Evolutionary conservation across 35 echinoderm and acorn worm genomes (phyloP), one percentile per base, ranked within the genome.

Genomic region (Stichopus chloronotus): DNA sequence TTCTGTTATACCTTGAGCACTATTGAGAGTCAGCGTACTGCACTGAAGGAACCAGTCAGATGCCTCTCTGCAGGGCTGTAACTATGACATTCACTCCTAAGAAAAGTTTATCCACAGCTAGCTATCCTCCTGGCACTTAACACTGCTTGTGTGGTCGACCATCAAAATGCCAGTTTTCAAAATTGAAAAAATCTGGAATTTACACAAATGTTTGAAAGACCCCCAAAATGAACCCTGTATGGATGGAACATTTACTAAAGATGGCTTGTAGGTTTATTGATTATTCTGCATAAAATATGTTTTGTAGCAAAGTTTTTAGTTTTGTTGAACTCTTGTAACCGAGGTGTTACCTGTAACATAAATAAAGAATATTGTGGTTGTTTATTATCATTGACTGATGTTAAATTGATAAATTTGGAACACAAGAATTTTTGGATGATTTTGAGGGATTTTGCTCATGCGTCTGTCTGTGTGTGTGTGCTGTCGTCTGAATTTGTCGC

Each of bases 81-180:
- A 43, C 30, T 43, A 43, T 43, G 30, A 43, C 30, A 43, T 43
- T 43, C 30, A 43, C 30, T 43, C 30, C 30, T 43, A 43, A 43
- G 30, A 43, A 43, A 43, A 43, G 30, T 43, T 43, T 43, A 16
- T 74, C 69, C 69, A 74, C 4, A n/a, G 69, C 17, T 56, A 23
- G 53, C 80, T 53, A 20, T 83, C 52, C 52, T 53, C 25, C 78
- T 55, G 80, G 80, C 80, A 83, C 80, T 83, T 55, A 83, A 83
- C 52, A 53, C 53, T 30, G 8, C 80, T 6, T 83, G 80, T 83
- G 80, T 83, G 80, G 80, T 55, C 80, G 17, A 53, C 52, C 53
- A 55, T 83, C 80, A 83, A 55, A 83, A 56, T 83, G 52, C 52
- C 56, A 56, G 80, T 58, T 56, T 57, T 53, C 56, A 56, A 14